Evolutionary conservation across 2,113 vertebrate species (phyloP), one percentile per base, ranked within the genome.

Genomic region (Stegostoma tigrinum): DNA sequence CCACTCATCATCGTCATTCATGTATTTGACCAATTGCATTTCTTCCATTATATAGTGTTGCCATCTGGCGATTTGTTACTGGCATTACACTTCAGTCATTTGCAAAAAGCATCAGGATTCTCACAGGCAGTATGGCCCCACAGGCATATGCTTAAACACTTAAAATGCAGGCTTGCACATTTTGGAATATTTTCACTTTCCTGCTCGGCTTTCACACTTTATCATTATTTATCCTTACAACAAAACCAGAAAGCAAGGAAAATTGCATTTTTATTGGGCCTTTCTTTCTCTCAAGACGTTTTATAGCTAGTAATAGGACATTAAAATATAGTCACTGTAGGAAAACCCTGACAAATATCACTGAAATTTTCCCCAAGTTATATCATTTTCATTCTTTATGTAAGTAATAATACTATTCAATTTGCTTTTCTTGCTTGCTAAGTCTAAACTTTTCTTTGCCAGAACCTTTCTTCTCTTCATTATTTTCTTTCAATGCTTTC

Each of bases 1-100:
- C 42, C n/a, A 67, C 19, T 67, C 38, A 34, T 91, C 23, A 30
- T 87, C 45, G 24, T 52, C 27, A 55, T 89, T 89, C 30, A 89
- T 55, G 86, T 27, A 89, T 30, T 89, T 64, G 52, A 24, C 61
- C 87, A 90, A 34, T 5, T 64, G 34, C 5, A 38, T 64, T 64
- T 34, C 10, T 64, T n/a, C 87, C 27, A 91, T 64, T 93, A 42
- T 42, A 93, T 38, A 23, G 61, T 38, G 61, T 93, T 66, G 89
- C 89, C 89, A 93, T 93, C 89, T 93, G 38, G 89, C 10, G 61
- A 93, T 93, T 93, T 12, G 34, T 67, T 38, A 34, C 89, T 66
- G 61, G 38, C 89, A 93, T 93, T 93, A 67, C 89, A 42, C 21
- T 61, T 66, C n/a, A 66, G 61, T 7, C 19, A 23, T 93, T 66